Conservation (phyloP, 2,113 vertebrate genomes). For the Henicopernis longicauda region DNA sequence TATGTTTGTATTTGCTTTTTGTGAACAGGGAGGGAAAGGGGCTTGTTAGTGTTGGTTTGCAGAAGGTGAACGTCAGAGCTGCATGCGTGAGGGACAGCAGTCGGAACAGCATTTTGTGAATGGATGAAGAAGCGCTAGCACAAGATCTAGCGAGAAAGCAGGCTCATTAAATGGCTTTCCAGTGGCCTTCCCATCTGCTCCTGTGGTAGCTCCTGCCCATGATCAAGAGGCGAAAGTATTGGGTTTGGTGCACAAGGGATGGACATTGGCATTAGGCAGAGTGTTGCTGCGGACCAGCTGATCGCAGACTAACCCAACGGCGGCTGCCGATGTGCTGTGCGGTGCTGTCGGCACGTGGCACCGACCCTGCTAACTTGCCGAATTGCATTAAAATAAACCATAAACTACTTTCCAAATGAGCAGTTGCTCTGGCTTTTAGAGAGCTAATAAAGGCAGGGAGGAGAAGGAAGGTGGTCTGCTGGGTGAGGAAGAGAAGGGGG, state of each 20-base stretch:
- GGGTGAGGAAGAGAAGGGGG: neutral
- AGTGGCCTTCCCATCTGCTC: neutral
- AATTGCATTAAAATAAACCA: neutral
- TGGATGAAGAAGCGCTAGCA: neutral
- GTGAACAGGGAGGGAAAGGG: neutral
- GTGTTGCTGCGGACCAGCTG: neutral
- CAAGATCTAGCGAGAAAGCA: neutral
- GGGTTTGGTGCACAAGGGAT: neutral
- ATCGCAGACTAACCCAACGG: accelerated
- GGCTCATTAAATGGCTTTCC: neutral
- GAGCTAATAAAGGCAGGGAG: neutral
- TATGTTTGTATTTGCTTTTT: neutral
- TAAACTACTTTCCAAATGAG: neutral
- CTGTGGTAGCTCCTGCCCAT: neutral
- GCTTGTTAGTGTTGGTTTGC: neutral
- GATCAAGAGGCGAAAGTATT: neutral
- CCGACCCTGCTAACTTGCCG: neutral
- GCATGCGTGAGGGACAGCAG: neutral
- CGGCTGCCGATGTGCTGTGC: neutral
- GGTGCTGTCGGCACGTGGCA: accelerated
- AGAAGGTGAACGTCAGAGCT: neutral
- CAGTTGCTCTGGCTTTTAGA: neutral
- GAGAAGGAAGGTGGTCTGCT: neutral
- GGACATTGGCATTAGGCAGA: neutral
- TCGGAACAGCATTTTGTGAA: neutral